Percentiles rank a stretch among this genome's conserved stretches.
phyloP scores from a whole-genome alignment of 1,140 invertebrate species.

The Atta texana region DNA sequence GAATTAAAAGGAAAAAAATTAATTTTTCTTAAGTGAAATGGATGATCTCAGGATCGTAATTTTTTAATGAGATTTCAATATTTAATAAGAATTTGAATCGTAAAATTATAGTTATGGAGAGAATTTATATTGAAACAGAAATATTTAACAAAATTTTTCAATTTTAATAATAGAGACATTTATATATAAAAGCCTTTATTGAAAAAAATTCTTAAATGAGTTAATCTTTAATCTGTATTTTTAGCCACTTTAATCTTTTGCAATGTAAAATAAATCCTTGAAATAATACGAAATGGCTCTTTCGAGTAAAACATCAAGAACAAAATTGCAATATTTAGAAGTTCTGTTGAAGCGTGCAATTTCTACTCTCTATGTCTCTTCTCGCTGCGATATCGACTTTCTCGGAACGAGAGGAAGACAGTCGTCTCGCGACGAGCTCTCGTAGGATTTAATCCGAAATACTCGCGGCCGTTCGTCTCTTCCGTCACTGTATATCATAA shows the following conservation, averaged over 20 bases:
- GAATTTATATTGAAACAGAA: not conserved
- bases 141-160: not conserved
- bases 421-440: conserved; percentile 24
- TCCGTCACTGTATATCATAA: conserved; percentile 52
- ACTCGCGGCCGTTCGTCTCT: conserved; percentile 28
- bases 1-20: not conserved
- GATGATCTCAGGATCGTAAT: not conserved
- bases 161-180: not conserved
- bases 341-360: not conserved
- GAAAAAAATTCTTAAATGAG: not conserved
- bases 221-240: not conserved
- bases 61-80: not conserved
- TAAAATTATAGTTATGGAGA: not conserved
- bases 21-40: not conserved
- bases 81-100: conserved; percentile 1
- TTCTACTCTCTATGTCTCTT: not conserved
- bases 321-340: conserved; percentile 23
- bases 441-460: conserved; percentile 51
- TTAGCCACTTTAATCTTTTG: not conserved
- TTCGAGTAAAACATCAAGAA: conserved; percentile 3
- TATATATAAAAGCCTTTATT: not conserved
- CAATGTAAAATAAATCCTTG: not conserved
- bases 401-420: conserved; percentile 32
- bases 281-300: not conserved
- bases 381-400: not conserved